These are phyloP conservation scores for Apostichopus japonicus DNA, from an alignment of 35 echinoderm and acorn worm genomes.

Conservation along the genomic window DNA sequence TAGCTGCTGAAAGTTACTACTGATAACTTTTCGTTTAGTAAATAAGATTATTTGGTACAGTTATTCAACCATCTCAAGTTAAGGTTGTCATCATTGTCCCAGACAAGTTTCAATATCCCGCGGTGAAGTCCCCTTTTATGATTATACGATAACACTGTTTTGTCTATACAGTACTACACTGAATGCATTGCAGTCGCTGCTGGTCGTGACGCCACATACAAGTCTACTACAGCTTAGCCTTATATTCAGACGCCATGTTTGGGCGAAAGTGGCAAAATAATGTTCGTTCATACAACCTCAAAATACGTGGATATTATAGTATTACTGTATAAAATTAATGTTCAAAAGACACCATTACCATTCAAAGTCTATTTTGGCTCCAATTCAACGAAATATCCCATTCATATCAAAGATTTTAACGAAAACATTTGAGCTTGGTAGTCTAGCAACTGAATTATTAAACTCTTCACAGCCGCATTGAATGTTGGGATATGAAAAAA, in stretches of 20 bases:
- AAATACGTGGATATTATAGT: neutral
- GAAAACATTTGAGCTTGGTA: conserved; percentile 14
- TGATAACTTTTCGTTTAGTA: no score
- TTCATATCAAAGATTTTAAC: neutral
- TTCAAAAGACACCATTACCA: neutral
- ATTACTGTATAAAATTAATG: neutral
- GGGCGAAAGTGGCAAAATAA: neutral
- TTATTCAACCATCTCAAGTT: no score
- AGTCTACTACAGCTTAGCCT: conserved; percentile 31
- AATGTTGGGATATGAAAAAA: conserved; percentile 2
- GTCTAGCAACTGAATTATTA: conserved; percentile 14
- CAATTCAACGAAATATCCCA: neutral
- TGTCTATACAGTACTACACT: no score
- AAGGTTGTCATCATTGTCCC: no score
- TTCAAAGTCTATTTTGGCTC: neutral
- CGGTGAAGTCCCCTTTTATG: neutral
- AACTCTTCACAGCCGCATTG: conserved; percentile 32
- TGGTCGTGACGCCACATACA: conserved; percentile 21
- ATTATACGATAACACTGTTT: no score
- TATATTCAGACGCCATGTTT: conserved; percentile 41
- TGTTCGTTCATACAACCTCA: neutral
- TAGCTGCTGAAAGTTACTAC: no score
- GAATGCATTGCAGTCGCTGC: no score
- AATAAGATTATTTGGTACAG: no score
- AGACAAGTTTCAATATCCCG: conserved; percentile 8